Base-by-base conservation (phyloP, 64 coral and sea anemone species). In the Porites australiensis region DNA sequence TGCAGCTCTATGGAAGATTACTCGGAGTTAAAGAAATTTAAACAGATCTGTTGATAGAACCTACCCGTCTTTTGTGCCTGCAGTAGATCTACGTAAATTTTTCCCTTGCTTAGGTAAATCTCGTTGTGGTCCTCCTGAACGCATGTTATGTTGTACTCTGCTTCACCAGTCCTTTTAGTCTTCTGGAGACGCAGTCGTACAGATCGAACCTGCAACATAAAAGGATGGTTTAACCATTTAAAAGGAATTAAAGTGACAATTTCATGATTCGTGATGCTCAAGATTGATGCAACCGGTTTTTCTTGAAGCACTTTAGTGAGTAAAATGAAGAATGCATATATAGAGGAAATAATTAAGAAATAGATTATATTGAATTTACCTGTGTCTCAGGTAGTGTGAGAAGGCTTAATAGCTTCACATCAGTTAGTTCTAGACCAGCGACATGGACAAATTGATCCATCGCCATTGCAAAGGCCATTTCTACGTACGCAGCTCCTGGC, bases 381-480 rank as follows among this genome's bases (percentile, higher is more conserved):
- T 96, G 85, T 20, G 52, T 90, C 11, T 94, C 93, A 2, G 87
- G 87, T 2, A 94, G 80, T 10, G 93, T 94, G 0, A 94, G 87
- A 68, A 94, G 54, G 50, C 52, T 94, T 44, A 22, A 70, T 3
- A 94, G 58, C 53, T 83, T 90, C 44, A 94, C 79, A 21, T 89
- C 60, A 66, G 27, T 89, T 16, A 94, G 80, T 53, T 94, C 77
- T 60, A 94, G 2, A 3, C 90, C 70, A 16, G 65, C 60, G 14
- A 51, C 48, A 44, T 70, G 49, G 15, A 78, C 13, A 44, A 90
- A 95, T n/a, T 80, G 58, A n/a, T 95, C 58, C 75, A 64, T 86
- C 5, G 61, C 93, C 93, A 95, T 95, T 43, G 93, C 87, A 75
- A 94, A 67, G n/a, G 92, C 92, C 87, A 94, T 94, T 75, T 94